Percentiles rank a stretch among this genome's conserved stretches.
Evolutionary conservation across 2,888 invertebrate species (phyloP).

Genomic region (Oscheius myriophilus): DNA sequence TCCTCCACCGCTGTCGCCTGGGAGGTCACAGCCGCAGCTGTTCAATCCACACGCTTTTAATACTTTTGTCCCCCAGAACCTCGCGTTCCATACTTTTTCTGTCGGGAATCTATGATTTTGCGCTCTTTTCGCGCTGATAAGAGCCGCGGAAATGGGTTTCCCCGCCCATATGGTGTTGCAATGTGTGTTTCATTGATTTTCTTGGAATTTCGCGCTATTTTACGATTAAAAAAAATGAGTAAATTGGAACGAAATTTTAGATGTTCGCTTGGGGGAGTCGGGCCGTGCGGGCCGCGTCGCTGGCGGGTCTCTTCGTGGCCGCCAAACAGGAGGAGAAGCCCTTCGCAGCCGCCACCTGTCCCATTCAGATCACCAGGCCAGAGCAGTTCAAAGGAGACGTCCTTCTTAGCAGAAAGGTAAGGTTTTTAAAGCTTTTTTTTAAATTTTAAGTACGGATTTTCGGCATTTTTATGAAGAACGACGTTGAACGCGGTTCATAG

Average conservation of each 20-base stretch:
- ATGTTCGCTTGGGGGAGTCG: conserved; percentile 25
- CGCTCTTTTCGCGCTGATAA: too few species aligned
- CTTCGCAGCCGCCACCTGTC: conserved; percentile 30
- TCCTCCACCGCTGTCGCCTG: too few species aligned
- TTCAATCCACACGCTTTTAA: too few species aligned
- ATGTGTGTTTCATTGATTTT: too few species aligned
- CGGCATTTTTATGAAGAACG: neutral
- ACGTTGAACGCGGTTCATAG: neutral
- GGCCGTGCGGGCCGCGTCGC: conserved; percentile 24
- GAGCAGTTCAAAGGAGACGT: conserved; percentile 47
- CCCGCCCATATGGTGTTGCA: too few species aligned
- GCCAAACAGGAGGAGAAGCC: conserved; percentile 14
- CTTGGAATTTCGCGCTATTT: too few species aligned
- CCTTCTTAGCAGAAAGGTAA: conserved; percentile 49
- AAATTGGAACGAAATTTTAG: neutral
- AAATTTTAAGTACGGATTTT: neutral
- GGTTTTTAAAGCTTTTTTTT: neutral
- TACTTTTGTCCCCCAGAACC: too few species aligned
- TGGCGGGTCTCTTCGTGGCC: conserved; percentile 26
- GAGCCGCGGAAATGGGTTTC: too few species aligned
- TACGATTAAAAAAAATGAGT: too few species aligned
- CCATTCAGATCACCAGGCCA: conserved; percentile 47
- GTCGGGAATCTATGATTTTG: neutral
- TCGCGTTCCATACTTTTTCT: conserved; percentile 3
- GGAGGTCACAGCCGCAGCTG: too few species aligned